Evolutionary conservation across 2,113 vertebrate genomes (phyloP).

Genomic region (Lepidothrix coronata): DNA sequence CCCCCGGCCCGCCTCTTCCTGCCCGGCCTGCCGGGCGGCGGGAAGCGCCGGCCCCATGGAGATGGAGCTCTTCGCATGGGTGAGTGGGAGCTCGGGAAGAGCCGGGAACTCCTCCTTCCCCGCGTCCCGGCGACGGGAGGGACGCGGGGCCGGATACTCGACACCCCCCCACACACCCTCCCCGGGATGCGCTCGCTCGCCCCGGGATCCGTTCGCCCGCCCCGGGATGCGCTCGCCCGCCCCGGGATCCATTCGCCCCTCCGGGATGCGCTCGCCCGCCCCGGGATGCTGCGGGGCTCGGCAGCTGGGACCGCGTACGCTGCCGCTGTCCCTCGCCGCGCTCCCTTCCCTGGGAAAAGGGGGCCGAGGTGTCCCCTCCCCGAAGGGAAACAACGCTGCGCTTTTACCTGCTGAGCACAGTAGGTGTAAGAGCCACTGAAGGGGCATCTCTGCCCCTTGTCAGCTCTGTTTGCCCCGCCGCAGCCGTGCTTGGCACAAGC

Average conservation of each 20-base stretch:
- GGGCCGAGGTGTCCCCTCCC: background rate
- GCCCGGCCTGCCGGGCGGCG: background rate
- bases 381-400: background rate
- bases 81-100: background rate
- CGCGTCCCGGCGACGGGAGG: background rate
- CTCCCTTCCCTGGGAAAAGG: background rate
- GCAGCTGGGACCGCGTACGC: background rate
- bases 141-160: background rate
- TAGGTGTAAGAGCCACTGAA: accelerated
- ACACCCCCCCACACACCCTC: too few relatives aligned
- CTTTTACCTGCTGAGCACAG: accelerated
- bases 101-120: too few relatives aligned
- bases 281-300: background rate
- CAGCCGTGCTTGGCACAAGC: accelerated
- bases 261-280: background rate
- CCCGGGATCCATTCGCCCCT: background rate
- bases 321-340: too few relatives aligned
- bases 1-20: background rate
- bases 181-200: background rate
- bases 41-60: background rate
- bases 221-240: background rate
- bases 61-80: background rate
- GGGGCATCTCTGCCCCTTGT: accelerated
- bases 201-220: background rate
- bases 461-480: accelerated